Conservation (phyloP, 2,113 vertebrate species). For the Mola mola region DNA sequence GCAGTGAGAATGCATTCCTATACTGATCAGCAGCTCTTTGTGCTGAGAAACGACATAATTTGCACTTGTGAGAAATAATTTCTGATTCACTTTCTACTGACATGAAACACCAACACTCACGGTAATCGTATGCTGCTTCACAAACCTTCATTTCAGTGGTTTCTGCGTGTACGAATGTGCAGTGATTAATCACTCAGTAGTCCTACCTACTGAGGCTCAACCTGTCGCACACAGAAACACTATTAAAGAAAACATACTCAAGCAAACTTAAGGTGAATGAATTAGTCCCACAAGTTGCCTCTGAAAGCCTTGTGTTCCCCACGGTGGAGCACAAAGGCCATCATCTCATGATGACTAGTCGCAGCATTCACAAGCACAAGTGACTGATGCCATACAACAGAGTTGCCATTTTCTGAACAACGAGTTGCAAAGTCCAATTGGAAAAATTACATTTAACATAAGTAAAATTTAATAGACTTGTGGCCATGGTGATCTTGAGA, state of each 20-base stretch:
- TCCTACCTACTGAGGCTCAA: constrained; percentile 20
- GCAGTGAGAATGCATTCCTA: neutral
- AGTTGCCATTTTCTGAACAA: constrained; percentile 47
- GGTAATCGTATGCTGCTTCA: constrained; percentile 45
- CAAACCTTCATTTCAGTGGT: constrained; percentile 2
- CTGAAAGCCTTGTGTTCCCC: constrained; percentile 46
- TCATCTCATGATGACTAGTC: constrained; percentile 44
- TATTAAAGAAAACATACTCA: constrained; percentile 42
- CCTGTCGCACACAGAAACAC: constrained; percentile 14
- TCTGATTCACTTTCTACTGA: constrained; percentile 43
- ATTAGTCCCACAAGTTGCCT: constrained; percentile 34
- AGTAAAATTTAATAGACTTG: constrained; percentile 20
- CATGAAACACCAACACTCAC: constrained; percentile 30
- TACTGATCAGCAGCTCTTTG: neutral
- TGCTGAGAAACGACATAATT: constrained; percentile 22
- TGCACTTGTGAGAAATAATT: constrained; percentile 35
- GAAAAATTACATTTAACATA: constrained; percentile 24
- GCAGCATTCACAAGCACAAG: constrained; percentile 36
- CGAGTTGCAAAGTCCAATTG: constrained; percentile 25
- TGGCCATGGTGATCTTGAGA: constrained; percentile 7
- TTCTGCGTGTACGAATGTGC: constrained; percentile 38
- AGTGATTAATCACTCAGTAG: constrained; percentile 27
- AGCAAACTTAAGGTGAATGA: constrained; percentile 46
- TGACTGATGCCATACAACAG: constrained; percentile 26
- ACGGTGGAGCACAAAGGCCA: constrained; percentile 38